Conservation (phyloP, 2,888 invertebrate species). For the Drosophila histrio region DNA sequence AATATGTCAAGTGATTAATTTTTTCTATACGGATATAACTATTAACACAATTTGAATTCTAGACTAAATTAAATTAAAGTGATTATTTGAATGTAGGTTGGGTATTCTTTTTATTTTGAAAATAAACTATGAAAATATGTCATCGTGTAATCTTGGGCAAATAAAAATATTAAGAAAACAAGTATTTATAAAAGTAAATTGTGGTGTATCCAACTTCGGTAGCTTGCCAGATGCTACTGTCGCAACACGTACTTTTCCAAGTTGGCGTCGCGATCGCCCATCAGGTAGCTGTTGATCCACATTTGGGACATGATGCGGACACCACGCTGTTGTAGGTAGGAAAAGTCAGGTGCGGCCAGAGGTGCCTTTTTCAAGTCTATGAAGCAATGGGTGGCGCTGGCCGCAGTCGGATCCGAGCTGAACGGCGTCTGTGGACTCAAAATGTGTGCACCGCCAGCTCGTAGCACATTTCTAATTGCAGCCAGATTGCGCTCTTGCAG, state of each 20-base stretch:
- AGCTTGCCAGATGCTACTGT: constrained; percentile 4
- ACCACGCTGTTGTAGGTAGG: constrained; percentile 64
- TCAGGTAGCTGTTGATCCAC: constrained; percentile 82
- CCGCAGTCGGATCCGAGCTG: constrained; percentile 43
- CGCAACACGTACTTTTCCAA: constrained; percentile 67
- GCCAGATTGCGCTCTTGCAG: constrained; percentile 86
- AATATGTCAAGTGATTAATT: too few species aligned
- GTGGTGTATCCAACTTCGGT: background rate
- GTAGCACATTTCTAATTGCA: constrained; percentile 89
- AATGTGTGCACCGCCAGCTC: constrained; percentile 91
- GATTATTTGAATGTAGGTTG: too few species aligned
- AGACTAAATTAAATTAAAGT: too few species aligned
- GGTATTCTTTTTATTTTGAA: too few species aligned
- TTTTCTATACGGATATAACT: too few species aligned
- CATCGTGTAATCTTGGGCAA: background rate
- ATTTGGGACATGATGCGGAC: constrained; percentile 80
- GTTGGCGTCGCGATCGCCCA: constrained; percentile 81
- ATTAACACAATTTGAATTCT: too few species aligned
- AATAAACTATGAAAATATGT: background rate
- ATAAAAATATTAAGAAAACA: constrained; percentile 1
- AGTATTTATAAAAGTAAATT: background rate
- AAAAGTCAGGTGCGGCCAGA: constrained; percentile 68
- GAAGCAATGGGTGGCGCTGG: constrained; percentile 82
- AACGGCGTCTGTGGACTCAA: constrained; percentile 84
- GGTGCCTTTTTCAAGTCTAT: constrained; percentile 81